These are phyloP conservation scores for Leptopilina clavipes DNA, from an alignment of 1,140 invertebrate species.

Conservation along the genomic window DNA sequence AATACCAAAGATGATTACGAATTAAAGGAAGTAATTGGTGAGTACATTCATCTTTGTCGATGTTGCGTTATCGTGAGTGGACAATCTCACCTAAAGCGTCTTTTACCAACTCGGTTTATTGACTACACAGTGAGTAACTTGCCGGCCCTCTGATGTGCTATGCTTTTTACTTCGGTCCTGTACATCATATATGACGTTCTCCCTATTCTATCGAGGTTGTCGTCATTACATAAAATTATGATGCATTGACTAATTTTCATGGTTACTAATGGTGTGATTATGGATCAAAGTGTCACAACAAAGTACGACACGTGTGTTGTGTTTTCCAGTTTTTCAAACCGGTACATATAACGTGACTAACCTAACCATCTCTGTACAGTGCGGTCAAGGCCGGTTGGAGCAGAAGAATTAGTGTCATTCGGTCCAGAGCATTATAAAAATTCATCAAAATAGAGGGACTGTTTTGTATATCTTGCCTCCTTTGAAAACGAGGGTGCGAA, in stretches of 20 bases:
- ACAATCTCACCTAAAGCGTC: not conserved
- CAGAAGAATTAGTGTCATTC: not conserved
- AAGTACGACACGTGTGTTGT: not conserved
- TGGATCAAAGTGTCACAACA: constrained; percentile 15
- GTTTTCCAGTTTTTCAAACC: constrained; percentile 35
- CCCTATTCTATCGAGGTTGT: constrained; percentile 23
- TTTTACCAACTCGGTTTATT: not conserved
- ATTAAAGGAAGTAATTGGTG: constrained; percentile 95
- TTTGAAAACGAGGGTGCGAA: not conserved
- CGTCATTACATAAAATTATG: constrained; percentile 23
- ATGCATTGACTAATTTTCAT: constrained; percentile 9
- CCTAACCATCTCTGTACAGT: constrained; percentile 48
- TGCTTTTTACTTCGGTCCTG: constrained; percentile 1
- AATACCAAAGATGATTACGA: constrained; percentile 96
- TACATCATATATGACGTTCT: constrained; percentile 25
- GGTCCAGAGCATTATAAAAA: not conserved
- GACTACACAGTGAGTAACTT: not conserved
- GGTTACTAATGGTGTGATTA: not conserved
- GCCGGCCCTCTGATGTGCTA: not conserved
- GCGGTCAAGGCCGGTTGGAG: constrained; percentile 18
- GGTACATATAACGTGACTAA: constrained; percentile 47
- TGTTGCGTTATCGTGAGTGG: constrained; percentile 33
- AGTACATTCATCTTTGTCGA: constrained; percentile 63
- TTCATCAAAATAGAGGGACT: not conserved
- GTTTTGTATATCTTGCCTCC: not conserved